These are phyloP conservation scores for Epiblema foenella DNA, from an alignment of 2,888 invertebrate genomes.

Conservation along the genomic window DNA sequence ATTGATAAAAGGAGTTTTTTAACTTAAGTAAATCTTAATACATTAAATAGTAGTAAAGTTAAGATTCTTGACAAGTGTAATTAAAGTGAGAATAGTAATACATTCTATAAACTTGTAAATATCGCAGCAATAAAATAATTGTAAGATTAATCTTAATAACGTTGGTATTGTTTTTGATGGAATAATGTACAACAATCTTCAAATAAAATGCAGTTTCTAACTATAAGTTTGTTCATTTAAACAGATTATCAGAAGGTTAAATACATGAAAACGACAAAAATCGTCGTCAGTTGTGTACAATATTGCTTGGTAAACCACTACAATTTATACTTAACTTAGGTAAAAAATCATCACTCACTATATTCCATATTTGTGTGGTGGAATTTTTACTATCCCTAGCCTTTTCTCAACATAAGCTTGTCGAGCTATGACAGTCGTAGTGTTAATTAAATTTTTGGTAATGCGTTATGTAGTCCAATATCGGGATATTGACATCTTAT, in stretches of 20 bases:
- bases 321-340: too few relatives aligned
- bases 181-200: not conserved
- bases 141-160: not conserved
- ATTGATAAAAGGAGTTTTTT: not conserved
- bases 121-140: not conserved
- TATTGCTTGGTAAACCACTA: too few relatives aligned
- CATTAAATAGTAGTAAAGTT: not conserved
- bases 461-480: too few relatives aligned
- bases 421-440: too few relatives aligned
- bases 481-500: too few relatives aligned
- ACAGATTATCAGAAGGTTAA: too few relatives aligned
- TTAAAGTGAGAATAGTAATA: not conserved
- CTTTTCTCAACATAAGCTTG: too few relatives aligned
- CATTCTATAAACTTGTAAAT: not conserved
- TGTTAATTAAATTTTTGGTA: too few relatives aligned
- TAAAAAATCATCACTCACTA: too few relatives aligned
- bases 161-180: constrained; percentile 1
- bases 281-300: too few relatives aligned
- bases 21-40: not conserved
- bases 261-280: not conserved
- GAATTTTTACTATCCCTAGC: too few relatives aligned
- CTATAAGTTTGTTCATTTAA: not conserved
- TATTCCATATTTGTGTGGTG: too few relatives aligned
- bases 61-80: not conserved
- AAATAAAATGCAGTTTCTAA: constrained; percentile 15